A percentile compares a stretch with the other conserved stretches of the same genome.
These are phyloP conservation scores for Sebastes glaucus DNA, from an alignment of 2,797 vertebrate genomes.

Conservation along the genomic window DNA sequence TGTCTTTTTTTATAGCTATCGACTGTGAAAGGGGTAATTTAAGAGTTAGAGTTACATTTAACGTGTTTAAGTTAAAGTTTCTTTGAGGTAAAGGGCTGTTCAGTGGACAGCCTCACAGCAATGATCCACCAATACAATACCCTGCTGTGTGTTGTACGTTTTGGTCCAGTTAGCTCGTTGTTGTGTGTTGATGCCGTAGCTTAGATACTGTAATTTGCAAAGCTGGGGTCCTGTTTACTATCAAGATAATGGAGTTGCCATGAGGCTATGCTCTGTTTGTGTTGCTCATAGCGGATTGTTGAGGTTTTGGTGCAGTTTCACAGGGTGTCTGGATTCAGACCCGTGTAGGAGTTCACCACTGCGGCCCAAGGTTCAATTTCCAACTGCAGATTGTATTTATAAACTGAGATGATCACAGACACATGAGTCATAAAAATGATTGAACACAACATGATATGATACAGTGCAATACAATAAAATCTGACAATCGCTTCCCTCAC, in stretches of 20 bases:
- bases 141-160: conserved; percentile 6
- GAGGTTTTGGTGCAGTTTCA: conserved; percentile 61
- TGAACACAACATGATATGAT: conserved; percentile 45
- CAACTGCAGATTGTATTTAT: conserved; percentile 53
- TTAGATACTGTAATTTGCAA: conserved; percentile 61
- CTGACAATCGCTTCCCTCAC: background rate
- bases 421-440: conserved; percentile 51
- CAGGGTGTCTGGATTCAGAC: conserved; percentile 43
- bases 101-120: background rate
- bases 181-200: conserved; percentile 70
- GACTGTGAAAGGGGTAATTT: conserved; percentile 20
- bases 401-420: conserved; percentile 45
- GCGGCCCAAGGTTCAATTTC: conserved; percentile 45
- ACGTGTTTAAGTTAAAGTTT: conserved; percentile 20
- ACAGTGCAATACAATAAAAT: conserved; percentile 8
- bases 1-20: background rate
- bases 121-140: background rate
- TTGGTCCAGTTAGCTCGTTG: conserved; percentile 21
- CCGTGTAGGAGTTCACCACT: conserved; percentile 25
- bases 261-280: conserved; percentile 62
- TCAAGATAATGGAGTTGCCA: conserved; percentile 69
- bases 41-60: conserved; percentile 24
- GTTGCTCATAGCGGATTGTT: conserved; percentile 59
- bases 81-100: background rate
- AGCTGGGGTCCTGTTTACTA: conserved; percentile 64